Evolutionary conservation across 2,797 vertebrate species (phyloP), one percentile per base, ranked within the genome.

Genomic region (Molossus molossus): DNA sequence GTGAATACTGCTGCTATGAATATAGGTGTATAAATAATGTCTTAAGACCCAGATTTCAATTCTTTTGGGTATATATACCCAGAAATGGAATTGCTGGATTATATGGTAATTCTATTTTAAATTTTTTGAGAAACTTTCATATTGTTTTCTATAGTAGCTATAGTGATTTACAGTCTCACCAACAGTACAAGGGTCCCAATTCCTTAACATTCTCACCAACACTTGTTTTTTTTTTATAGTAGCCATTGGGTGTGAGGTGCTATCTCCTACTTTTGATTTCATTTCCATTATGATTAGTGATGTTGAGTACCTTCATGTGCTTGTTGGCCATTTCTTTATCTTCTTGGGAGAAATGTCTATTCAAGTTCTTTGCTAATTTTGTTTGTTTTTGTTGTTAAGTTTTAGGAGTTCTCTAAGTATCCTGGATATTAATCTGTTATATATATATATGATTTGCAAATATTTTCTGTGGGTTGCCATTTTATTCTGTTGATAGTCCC

Each of bases 341-440:
- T 70, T 79, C 9, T 84, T 85, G 69, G n/a, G 53, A 69, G 40
- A 87, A 76, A 76, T 62, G 50, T 87, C 27, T 82, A n/a, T 62
- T 69, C 8, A 55, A 17, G 12, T 55, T 65, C 11, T 82, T 87
- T 27, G 25, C 57, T 3, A 6, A 11, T 81, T 81, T 87, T 58
- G 21, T 40, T 45, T 45, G 40, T 45, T 45, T 50, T 87, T 40
- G 11, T 72, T 45, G 23, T 55, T 87, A 27, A 18, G 10, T 76
- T 82, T 82, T 87, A 53, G 23, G 58, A 58, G 37, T 75, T 53
- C 10, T 75, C n/a, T 67, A 83, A 82, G 62, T 95, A 87, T 53
- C 60, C n/a, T 83, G 33, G 21, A 14, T 69, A 45, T 87, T 87
- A 83, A 53, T 45, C 9, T 15, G 15, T 45, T 64, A 86, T 57